Conservation (phyloP, 1,140 invertebrate genomes). For the Pristionchus pacificus region DNA sequence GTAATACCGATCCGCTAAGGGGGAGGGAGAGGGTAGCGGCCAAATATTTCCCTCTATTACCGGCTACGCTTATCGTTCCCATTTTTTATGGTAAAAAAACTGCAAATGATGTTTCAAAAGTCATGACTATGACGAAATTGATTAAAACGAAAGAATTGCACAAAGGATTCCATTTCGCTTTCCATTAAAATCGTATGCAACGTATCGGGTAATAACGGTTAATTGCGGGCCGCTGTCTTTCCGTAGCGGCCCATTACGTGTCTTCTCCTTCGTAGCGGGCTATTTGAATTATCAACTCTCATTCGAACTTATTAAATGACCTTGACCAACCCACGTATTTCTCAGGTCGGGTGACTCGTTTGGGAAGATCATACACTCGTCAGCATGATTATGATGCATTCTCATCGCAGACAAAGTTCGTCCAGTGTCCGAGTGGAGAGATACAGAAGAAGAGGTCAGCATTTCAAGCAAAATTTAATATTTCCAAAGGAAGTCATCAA, state of each 20-base stretch:
- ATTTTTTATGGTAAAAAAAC: no score
- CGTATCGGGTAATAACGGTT: no score
- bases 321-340: background rate
- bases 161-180: no score
- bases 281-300: conserved; percentile 7
- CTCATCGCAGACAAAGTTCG: conserved; percentile 78
- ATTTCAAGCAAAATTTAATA: background rate
- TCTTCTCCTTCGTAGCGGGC: no score
- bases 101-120: no score
- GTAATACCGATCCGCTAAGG: no score
- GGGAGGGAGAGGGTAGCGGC: no score
- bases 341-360: conserved; percentile 88
- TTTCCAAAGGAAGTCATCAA: background rate
- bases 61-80: background rate
- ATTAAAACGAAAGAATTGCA: no score
- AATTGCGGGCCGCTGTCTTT: no score
- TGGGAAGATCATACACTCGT: conserved; percentile 89
- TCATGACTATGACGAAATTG: no score
- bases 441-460: conserved; percentile 75
- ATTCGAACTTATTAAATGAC: conserved; percentile 54
- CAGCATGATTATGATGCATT: conserved; percentile 96
- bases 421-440: conserved; percentile 97
- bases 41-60: background rate
- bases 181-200: no score
- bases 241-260: no score